Percentiles rank a stretch among this genome's conserved stretches.
These are phyloP conservation scores for Pediacus dermestoides DNA, from an alignment of 2,888 invertebrate species.

Conservation along the genomic window DNA sequence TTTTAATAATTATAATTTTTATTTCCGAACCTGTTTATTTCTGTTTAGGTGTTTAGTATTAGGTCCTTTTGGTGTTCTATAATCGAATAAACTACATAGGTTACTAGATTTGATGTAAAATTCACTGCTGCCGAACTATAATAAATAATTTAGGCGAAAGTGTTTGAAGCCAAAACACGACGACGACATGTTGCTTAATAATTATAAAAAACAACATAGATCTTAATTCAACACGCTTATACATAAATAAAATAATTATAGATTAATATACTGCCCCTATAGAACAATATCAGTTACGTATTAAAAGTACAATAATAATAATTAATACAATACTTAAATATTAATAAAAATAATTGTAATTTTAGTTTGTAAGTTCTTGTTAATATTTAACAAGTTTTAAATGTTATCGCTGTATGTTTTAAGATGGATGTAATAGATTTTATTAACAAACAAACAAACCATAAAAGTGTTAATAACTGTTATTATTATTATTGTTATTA, in stretches of 20 bases:
- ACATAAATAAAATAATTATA: slow-evolving; percentile 8
- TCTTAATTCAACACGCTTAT: slow-evolving; percentile 12
- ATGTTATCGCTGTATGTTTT: too few species aligned
- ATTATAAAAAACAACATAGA: background rate
- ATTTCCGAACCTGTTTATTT: slow-evolving; percentile 20
- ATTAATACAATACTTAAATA: slow-evolving; percentile 7
- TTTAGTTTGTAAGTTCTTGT: slow-evolving; percentile 5
- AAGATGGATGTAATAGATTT: too few species aligned
- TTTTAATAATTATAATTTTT: too few species aligned
- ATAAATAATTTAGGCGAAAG: slow-evolving; percentile 12
- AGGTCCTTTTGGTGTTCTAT: background rate
- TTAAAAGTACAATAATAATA: slow-evolving; percentile 25
- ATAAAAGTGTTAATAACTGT: too few species aligned
- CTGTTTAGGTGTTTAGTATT: slow-evolving; percentile 28
- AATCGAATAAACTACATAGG: too few species aligned
- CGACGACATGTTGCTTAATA: too few species aligned
- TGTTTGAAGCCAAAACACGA: too few species aligned
- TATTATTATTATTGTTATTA: too few species aligned
- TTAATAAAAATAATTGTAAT: slow-evolving; percentile 7
- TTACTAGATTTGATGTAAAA: too few species aligned
- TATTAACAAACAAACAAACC: too few species aligned
- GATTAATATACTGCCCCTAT: slow-evolving; percentile 29
- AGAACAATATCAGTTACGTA: slow-evolving; percentile 33
- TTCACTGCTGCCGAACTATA: slow-evolving; percentile 34
- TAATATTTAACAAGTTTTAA: slow-evolving; percentile 10